Evolutionary conservation across 2,888 invertebrate genomes (phyloP).

Genomic region (Neocrepidodera transversa): DNA sequence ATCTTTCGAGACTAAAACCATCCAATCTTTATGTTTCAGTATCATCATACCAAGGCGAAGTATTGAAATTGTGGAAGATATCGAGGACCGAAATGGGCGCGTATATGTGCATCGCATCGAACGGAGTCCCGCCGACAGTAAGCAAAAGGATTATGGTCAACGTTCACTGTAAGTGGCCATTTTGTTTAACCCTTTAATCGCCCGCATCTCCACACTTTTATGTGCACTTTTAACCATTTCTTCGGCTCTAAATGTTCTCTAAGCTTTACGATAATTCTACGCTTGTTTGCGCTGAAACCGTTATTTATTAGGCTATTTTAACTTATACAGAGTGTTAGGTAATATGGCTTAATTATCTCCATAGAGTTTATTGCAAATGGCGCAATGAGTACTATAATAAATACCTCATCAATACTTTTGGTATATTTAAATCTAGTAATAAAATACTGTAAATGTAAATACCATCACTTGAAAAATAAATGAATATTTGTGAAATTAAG

Average conservation of each 20-base stretch:
- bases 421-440: too few species aligned
- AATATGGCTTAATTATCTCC: too few species aligned
- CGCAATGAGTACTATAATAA: too few species aligned
- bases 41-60: constrained; percentile 75
- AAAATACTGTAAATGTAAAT: too few species aligned
- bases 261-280: background rate
- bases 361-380: too few species aligned
- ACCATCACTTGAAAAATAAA: too few species aligned
- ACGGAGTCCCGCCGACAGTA: constrained; percentile 86
- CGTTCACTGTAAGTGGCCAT: constrained; percentile 83
- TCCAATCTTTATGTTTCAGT: constrained; percentile 62
- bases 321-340: too few species aligned
- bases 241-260: background rate
- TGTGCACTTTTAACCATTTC: background rate
- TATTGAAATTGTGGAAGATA: constrained; percentile 78
- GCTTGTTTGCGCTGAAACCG: background rate
- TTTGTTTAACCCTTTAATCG: constrained; percentile 24
- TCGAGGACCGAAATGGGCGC: constrained; percentile 90
- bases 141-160: constrained; percentile 88
- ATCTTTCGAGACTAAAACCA: constrained; percentile 10
- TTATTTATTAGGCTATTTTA: too few species aligned
- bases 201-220: constrained; percentile 16
- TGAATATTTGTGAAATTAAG: too few species aligned
- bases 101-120: constrained; percentile 89
- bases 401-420: too few species aligned